phyloP scores from a whole-genome alignment of 2,797 vertebrate genomes.

The Phyllotis vaccarum region DNA sequence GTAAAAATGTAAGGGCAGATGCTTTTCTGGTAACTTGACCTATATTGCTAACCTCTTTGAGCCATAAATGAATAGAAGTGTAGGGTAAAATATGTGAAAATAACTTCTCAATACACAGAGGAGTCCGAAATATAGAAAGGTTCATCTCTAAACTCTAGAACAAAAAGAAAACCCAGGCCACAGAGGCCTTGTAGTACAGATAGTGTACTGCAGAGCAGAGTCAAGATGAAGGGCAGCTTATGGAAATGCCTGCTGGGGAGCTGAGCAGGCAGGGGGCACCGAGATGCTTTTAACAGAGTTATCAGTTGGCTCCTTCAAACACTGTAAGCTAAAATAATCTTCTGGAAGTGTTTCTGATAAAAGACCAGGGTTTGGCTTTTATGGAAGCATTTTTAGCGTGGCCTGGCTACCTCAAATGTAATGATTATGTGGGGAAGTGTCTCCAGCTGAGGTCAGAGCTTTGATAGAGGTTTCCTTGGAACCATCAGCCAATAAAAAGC shows the following conservation, averaged over 20 bases:
- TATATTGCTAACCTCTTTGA: conserved; percentile 33
- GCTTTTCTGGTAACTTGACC: conserved; percentile 19
- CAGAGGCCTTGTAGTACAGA: not conserved
- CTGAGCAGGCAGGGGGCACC: accelerated
- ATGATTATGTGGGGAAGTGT: not conserved
- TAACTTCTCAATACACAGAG: not conserved
- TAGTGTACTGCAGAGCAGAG: not conserved
- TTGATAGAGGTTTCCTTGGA: not conserved
- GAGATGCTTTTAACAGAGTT: not conserved
- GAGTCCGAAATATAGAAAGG: conserved; percentile 5
- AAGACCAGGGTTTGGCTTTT: not conserved
- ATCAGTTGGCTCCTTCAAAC: not conserved
- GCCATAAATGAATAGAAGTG: conserved; percentile 26
- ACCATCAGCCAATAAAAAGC: not conserved
- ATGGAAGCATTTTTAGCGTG: not conserved
- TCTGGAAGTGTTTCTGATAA: not conserved
- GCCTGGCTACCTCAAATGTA: not conserved
- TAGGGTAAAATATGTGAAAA: conserved; percentile 51
- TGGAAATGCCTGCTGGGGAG: accelerated
- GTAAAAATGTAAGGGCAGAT: conserved; percentile 6
- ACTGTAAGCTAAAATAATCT: not conserved
- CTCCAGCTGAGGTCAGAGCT: not conserved
- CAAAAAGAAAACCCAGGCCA: not conserved
- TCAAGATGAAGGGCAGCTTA: accelerated
- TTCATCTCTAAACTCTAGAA: not conserved